phyloP scores from a whole-genome alignment of 2,888 invertebrate species.

The Agriotes lineatus region DNA sequence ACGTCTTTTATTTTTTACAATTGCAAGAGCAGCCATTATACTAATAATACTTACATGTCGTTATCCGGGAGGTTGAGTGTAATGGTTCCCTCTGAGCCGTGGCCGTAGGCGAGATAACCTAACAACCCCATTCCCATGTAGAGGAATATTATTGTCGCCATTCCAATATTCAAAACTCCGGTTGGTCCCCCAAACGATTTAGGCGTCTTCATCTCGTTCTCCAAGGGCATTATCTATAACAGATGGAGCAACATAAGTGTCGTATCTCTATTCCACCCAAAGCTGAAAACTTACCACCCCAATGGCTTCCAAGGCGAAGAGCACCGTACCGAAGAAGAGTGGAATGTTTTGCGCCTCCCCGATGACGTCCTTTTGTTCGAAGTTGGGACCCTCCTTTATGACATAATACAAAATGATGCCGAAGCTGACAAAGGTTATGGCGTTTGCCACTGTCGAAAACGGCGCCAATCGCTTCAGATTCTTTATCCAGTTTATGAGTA shows the following conservation, averaged over 20 bases:
- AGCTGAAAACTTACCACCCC: slow-evolving; percentile 84
- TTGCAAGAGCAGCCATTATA: too few relatives aligned
- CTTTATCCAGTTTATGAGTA: slow-evolving; percentile 78
- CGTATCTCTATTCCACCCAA: too few relatives aligned
- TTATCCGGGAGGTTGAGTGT: slow-evolving; percentile 84
- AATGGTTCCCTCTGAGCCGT: slow-evolving; percentile 79
- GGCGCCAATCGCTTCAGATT: slow-evolving; percentile 86
- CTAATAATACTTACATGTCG: slow-evolving; percentile 71
- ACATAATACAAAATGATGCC: slow-evolving; percentile 81
- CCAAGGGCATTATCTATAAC: slow-evolving; percentile 89
- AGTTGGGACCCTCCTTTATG: slow-evolving; percentile 72
- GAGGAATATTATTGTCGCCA: slow-evolving; percentile 84
- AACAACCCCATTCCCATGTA: slow-evolving; percentile 92
- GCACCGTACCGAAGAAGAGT: slow-evolving; percentile 89
- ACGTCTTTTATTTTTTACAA: too few relatives aligned
- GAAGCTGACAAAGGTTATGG: slow-evolving; percentile 81
- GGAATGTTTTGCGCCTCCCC: slow-evolving; percentile 73
- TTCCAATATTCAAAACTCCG: slow-evolving; percentile 88
- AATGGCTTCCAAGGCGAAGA: slow-evolving; percentile 89
- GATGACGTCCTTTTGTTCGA: slow-evolving; percentile 67
- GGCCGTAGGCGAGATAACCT: slow-evolving; percentile 90
- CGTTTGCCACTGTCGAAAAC: slow-evolving; percentile 86
- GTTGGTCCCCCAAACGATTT: slow-evolving; percentile 81
- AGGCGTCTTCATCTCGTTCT: slow-evolving; percentile 94
- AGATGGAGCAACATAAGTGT: too few relatives aligned